phyloP scores from a whole-genome alignment of 2,797 vertebrate genomes.

The Cuculus canorus region DNA sequence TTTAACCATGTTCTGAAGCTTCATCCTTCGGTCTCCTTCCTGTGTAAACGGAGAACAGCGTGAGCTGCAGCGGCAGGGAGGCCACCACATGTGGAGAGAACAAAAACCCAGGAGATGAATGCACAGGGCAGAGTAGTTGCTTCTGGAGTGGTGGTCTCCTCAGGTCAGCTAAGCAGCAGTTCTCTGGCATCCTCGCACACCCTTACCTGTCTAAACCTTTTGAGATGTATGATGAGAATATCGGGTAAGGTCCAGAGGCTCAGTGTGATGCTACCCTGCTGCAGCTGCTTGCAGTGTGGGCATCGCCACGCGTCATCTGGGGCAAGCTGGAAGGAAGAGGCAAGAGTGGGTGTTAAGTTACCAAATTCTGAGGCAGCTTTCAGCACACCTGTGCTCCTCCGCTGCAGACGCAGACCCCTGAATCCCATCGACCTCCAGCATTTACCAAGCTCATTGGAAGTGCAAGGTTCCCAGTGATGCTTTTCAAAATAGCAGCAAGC shows the following conservation, averaged over 20 bases:
- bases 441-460: neutral
- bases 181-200: neutral
- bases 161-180: neutral
- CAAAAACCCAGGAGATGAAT: neutral
- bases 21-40: slow-evolving; percentile 94
- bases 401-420: neutral
- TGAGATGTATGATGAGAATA: slow-evolving; percentile 96
- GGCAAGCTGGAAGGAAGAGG: slow-evolving; percentile 85
- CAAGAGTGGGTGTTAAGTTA: neutral
- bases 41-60: slow-evolving; percentile 48
- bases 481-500: neutral
- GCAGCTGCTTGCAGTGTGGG: slow-evolving; percentile 98
- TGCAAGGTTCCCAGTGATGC: neutral
- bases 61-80: neutral
- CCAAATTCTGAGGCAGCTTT: neutral
- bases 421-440: neutral
- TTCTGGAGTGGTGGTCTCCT: neutral
- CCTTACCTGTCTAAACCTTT: slow-evolving; percentile 95
- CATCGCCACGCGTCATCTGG: slow-evolving; percentile 98
- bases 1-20: slow-evolving; percentile 96
- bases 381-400: neutral
- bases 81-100: neutral
- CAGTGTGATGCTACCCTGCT: slow-evolving; percentile 98
- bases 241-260: slow-evolving; percentile 98
- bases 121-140: neutral